These are phyloP conservation scores for Lophochroa leadbeateri DNA, from an alignment of 2,113 vertebrate genomes.

Conservation along the genomic window DNA sequence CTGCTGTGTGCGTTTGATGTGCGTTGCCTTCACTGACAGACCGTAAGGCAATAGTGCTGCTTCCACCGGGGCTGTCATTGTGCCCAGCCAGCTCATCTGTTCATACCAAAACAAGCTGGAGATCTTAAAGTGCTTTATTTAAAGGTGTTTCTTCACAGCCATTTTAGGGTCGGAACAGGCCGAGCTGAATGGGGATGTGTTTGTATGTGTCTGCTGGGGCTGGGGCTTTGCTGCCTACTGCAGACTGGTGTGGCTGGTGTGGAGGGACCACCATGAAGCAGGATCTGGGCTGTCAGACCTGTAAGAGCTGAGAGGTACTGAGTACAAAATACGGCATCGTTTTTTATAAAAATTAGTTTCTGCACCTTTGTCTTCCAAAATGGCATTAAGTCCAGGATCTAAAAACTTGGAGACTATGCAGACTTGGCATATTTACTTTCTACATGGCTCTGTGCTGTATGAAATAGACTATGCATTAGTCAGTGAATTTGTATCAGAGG, in stretches of 20 bases:
- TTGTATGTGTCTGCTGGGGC: not conserved
- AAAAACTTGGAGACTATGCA: not conserved
- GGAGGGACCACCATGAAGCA: not conserved
- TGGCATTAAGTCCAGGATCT: not conserved
- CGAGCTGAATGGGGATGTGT: not conserved
- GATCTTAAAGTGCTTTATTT: slow-evolving; percentile 41
- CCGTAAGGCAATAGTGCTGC: not conserved
- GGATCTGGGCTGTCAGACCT: not conserved
- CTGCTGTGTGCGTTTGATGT: slow-evolving; percentile 20
- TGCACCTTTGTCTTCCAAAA: not conserved
- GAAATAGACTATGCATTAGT: not conserved
- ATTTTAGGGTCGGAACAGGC: slow-evolving; percentile 9
- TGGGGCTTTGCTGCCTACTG: not conserved
- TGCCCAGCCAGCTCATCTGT: slow-evolving; percentile 8
- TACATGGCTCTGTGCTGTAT: not conserved
- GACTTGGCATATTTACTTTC: not conserved
- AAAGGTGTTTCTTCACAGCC: slow-evolving; percentile 28
- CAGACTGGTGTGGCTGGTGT: not conserved
- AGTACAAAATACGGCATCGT: not conserved
- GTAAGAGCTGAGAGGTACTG: not conserved
- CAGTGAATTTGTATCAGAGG: not conserved
- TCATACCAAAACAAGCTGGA: slow-evolving; percentile 59
- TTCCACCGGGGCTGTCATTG: slow-evolving; percentile 29
- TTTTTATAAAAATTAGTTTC: not conserved
- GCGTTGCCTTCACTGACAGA: not conserved